These are phyloP conservation scores for Trichopria drosophilae DNA, from an alignment of 2,888 invertebrate species.

Conservation along the genomic window DNA sequence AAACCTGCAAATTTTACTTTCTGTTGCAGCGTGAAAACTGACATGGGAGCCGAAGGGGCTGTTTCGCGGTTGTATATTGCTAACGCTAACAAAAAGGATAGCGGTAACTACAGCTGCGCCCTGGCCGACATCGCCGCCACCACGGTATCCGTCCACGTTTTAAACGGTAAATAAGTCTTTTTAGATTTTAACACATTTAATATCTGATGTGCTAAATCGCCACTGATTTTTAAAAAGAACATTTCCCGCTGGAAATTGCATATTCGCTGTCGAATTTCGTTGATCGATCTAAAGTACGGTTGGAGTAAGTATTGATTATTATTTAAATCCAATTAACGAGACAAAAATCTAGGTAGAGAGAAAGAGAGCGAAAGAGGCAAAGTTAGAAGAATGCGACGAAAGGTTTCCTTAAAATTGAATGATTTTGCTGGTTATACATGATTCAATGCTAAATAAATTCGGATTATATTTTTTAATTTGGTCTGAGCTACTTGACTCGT, in stretches of 20 bases:
- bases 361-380: too few relatives aligned
- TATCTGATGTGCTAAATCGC: not conserved
- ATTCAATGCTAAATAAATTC: too few relatives aligned
- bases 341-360: too few relatives aligned
- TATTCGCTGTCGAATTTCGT: too few relatives aligned
- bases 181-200: not conserved
- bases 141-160: slow-evolving; percentile 74
- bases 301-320: too few relatives aligned
- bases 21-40: slow-evolving; percentile 74
- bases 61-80: slow-evolving; percentile 78
- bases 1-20: slow-evolving; percentile 36
- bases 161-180: slow-evolving; percentile 67
- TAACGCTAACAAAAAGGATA: slow-evolving; percentile 76
- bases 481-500: too few relatives aligned
- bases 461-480: too few relatives aligned
- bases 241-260: not conserved
- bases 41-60: slow-evolving; percentile 73
- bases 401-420: too few relatives aligned
- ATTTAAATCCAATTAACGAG: too few relatives aligned
- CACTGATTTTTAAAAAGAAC: not conserved
- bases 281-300: too few relatives aligned
- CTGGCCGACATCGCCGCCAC: slow-evolving; percentile 71
- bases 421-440: too few relatives aligned
- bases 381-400: too few relatives aligned
- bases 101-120: slow-evolving; percentile 79